Evolutionary conservation across 2,797 vertebrate genomes (phyloP), one percentile per base, ranked within the genome.

Genomic region (Pempheris klunzingeri): DNA sequence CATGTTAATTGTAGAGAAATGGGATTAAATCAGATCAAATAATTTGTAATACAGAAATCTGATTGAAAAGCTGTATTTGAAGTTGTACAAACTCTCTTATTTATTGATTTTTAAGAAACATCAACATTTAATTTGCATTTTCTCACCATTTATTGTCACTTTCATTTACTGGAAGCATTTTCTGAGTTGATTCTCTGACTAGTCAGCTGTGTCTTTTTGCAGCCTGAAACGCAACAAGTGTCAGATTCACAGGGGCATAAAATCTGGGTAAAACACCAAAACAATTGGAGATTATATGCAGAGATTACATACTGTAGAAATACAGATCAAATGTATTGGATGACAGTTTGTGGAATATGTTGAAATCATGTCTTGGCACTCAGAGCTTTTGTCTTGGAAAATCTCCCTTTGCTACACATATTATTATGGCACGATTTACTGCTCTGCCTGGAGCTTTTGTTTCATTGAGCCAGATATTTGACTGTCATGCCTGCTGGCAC

Each of bases 401-500:
- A 2, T 58, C 32, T 36, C 41, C n/a, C 6, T 18, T 24, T 41
- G 24, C 22, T 44, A 24, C 36, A 47, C 52, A 64, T 59, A 32
- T 47, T 58, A 66, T 67, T 38, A 59, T 32, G 39, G 24, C 36
- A 61, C 66, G 32, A 68, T 69, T 57, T 47, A 62, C 49, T 22
- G 41, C 71, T 69, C 36, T 50, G 34, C 32, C 57, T 22, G 73
- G 26, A 82, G 73, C 64, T 66, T 59, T 61, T 54, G 58, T 77
- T 84, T 67, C 55, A 55, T 53, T 36, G 39, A 60, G 32, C 34
- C 59, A 73, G 61, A 61, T 28, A 54, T 77, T 57, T 78, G 69
- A 74, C 20, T 67, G 52, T 77, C 75, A 75, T 71, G 63, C 59
- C 76, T 63, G 49, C 77, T 70, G 71, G 80, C 67, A 32, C 53